These are phyloP conservation scores for Celastrina argiolus DNA, from an alignment of 2,888 invertebrate genomes.

Conservation along the genomic window DNA sequence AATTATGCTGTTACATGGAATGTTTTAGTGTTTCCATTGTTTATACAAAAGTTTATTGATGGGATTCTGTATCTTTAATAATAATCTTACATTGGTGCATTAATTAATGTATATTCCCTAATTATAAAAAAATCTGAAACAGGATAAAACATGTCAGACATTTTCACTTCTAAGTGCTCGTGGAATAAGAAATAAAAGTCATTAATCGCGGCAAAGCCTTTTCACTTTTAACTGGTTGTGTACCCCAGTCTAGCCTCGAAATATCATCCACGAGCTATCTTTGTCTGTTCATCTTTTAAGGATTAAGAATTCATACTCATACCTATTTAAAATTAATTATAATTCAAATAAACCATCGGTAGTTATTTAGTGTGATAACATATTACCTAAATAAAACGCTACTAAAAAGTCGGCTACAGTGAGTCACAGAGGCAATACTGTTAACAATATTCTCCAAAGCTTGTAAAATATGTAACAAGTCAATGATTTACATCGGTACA, in stretches of 20 bases:
- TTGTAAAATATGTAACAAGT: not conserved
- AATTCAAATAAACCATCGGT: too few relatives aligned
- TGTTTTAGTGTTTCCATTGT: conserved; percentile 59
- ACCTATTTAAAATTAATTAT: too few relatives aligned
- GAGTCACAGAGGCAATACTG: not conserved
- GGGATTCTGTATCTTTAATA: not conserved
- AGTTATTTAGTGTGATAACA: too few relatives aligned
- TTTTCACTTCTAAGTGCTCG: not conserved
- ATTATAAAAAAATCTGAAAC: not conserved
- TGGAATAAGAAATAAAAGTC: not conserved
- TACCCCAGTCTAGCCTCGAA: conserved; percentile 22
- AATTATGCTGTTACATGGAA: conserved; percentile 76
- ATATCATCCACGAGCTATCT: too few relatives aligned
- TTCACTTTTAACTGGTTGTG: not conserved
- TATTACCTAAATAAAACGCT: not conserved
- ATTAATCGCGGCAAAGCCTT: not conserved
- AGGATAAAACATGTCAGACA: too few relatives aligned
- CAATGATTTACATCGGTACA: conserved; percentile 5
- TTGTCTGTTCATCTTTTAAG: too few relatives aligned
- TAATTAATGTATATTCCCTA: not conserved
- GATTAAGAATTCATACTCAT: too few relatives aligned
- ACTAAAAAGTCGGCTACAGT: not conserved
- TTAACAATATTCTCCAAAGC: not conserved
- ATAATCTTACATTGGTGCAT: too few relatives aligned
- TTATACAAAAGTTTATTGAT: conserved; percentile 43